These are phyloP conservation scores for Trichonephila inaurata DNA, from an alignment of 1,140 invertebrate species.

Conservation along the genomic window DNA sequence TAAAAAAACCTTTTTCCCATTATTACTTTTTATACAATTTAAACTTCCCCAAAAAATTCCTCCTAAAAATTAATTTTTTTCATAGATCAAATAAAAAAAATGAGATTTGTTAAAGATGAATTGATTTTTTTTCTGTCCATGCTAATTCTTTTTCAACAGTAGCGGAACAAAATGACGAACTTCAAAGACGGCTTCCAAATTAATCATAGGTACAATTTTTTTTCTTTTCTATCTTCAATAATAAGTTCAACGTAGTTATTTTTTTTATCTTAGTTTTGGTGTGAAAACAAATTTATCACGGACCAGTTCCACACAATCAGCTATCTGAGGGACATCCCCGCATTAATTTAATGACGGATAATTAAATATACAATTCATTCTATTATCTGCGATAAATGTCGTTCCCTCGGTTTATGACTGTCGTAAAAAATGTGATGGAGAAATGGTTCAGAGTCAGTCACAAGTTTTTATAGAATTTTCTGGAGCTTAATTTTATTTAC, in stretches of 20 bases:
- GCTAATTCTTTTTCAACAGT: slow-evolving; percentile 3
- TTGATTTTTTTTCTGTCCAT: background rate
- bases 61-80: no score
- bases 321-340: background rate
- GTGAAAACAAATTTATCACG: slow-evolving; percentile 54
- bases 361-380: slow-evolving; percentile 67
- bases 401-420: slow-evolving; percentile 34
- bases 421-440: slow-evolving; percentile 23
- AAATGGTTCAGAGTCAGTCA: background rate
- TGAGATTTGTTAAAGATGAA: background rate
- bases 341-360: slow-evolving; percentile 63
- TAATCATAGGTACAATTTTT: slow-evolving; percentile 10
- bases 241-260: background rate
- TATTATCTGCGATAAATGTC: slow-evolving; percentile 57
- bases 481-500: background rate
- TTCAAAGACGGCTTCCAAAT: background rate
- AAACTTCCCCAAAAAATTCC: no score
- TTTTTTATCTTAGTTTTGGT: background rate
- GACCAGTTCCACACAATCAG: slow-evolving; percentile 21
- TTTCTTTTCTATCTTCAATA: background rate
- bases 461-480: background rate
- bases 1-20: no score
- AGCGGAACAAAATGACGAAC: background rate
- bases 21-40: no score
- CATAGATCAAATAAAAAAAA: no score